Conservation (phyloP, 2,888 invertebrate species). For the Acholoe squamosa region DNA sequence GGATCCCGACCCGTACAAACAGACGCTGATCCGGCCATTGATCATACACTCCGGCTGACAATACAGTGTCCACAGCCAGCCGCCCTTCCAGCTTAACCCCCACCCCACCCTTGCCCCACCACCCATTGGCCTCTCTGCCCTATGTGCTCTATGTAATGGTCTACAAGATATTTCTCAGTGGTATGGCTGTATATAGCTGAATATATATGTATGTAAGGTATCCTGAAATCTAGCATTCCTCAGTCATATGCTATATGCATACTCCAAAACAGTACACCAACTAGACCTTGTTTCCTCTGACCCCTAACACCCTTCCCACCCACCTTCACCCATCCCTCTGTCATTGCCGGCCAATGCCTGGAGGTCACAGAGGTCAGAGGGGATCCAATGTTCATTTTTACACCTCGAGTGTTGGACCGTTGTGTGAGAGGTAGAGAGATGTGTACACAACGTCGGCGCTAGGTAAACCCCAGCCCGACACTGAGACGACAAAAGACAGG, state of each 20-base stretch:
- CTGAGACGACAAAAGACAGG: constrained; percentile 19
- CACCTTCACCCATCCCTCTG: no score
- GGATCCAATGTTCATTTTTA: constrained; percentile 59
- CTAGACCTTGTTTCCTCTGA: no score
- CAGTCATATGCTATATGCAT: no score
- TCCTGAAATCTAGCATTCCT: no score
- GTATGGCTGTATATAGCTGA: no score
- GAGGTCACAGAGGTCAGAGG: constrained; percentile 31
- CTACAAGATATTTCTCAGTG: not conserved
- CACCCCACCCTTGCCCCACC: not conserved
- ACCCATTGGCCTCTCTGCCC: not conserved
- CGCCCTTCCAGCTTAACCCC: constrained; percentile 34
- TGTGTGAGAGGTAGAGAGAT: not conserved
- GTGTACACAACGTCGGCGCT: not conserved
- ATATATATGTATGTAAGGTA: no score
- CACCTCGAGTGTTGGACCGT: constrained; percentile 43
- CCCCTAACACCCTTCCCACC: no score
- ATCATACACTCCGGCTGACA: constrained; percentile 57
- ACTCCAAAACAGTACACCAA: no score
- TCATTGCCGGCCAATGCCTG: not conserved
- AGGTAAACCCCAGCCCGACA: constrained; percentile 16
- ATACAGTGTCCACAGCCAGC: not conserved
- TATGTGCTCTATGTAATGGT: not conserved
- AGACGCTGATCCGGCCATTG: constrained; percentile 25
- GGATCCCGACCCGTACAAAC: constrained; percentile 43